Percentiles rank a stretch among this genome's conserved stretches.
Conservation (phyloP, 2,888 invertebrate species). For the Oscheius sp. region DNA sequence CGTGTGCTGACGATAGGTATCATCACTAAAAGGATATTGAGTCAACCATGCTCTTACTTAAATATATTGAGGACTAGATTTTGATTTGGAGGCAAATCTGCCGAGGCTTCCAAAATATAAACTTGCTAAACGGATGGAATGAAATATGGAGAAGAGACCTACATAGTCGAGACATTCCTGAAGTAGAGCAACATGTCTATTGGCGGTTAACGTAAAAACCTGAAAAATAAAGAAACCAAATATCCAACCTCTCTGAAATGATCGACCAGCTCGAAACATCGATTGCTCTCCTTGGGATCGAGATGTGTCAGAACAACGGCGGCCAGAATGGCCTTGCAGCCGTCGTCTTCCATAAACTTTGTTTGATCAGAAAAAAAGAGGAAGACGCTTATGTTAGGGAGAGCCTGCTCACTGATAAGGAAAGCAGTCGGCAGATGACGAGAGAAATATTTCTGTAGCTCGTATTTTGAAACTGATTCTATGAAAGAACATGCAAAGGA, state of each 20-base stretch:
- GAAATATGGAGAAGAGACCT: too few species aligned
- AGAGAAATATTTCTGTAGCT: too few species aligned
- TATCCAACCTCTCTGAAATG: conserved; percentile 9
- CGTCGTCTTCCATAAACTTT: conserved; percentile 3
- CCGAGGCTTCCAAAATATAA: conserved; percentile 23
- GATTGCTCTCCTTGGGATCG: conserved; percentile 13
- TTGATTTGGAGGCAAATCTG: conserved; percentile 28
- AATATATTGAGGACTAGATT: conserved; percentile 22
- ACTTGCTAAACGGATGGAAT: conserved; percentile 13
- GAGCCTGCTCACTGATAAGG: conserved; percentile 25
- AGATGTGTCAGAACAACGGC: conserved; percentile 11
- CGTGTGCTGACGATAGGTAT: conserved; percentile 28
- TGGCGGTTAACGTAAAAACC: neutral
- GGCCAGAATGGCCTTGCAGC: conserved; percentile 17
- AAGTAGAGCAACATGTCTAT: conserved; percentile 13
- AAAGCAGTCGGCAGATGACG: neutral
- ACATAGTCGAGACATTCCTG: conserved; percentile 26
- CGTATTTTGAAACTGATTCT: too few species aligned
- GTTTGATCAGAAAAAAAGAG: too few species aligned
- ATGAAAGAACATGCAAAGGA: too few species aligned
- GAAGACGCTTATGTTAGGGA: too few species aligned
- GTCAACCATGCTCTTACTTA: neutral
- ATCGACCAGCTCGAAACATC: conserved; percentile 13
- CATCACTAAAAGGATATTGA: conserved; percentile 20
- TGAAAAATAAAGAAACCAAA: neutral